phyloP scores from a whole-genome alignment of 1,140 invertebrate species.

The Scaptomyza graminum region DNA sequence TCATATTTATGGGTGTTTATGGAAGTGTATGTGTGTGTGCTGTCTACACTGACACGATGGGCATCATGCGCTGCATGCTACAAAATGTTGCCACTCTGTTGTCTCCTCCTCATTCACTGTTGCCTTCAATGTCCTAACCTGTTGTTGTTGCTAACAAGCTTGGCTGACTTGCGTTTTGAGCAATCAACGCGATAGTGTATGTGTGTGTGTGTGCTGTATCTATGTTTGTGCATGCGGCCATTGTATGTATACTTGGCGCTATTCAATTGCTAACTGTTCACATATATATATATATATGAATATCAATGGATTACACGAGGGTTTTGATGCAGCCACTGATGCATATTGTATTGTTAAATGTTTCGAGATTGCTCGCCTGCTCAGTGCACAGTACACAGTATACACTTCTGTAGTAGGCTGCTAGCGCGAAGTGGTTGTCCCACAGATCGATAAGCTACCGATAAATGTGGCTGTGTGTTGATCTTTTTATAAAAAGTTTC shows the following conservation, averaged over 20 bases:
- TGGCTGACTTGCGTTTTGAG: constrained; percentile 76
- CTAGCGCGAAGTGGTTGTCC: too few relatives aligned
- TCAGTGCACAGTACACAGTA: neutral
- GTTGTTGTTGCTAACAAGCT: constrained; percentile 77
- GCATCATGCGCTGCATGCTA: constrained; percentile 69
- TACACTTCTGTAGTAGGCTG: too few relatives aligned
- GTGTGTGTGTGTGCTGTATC: constrained; percentile 26
- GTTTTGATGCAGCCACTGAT: constrained; percentile 34
- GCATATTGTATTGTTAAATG: constrained; percentile 22
- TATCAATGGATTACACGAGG: constrained; percentile 52
- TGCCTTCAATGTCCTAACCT: constrained; percentile 40
- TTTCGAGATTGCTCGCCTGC: neutral
- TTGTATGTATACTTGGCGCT: constrained; percentile 53
- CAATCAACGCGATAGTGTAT: constrained; percentile 64
- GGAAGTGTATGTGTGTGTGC: constrained; percentile 21
- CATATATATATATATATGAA: constrained; percentile 45
- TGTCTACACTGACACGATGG: constrained; percentile 54
- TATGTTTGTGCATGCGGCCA: constrained; percentile 44
- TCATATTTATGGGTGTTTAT: constrained; percentile 74
- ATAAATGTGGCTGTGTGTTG: too few relatives aligned
- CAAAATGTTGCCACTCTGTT: constrained; percentile 62
- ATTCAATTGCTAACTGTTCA: constrained; percentile 66
- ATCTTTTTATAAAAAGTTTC: too few relatives aligned
- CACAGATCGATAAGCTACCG: too few relatives aligned
- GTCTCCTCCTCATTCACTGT: constrained; percentile 7